phyloP scores from a whole-genome alignment of 2,888 invertebrate genomes.

The Plusia festucae region DNA sequence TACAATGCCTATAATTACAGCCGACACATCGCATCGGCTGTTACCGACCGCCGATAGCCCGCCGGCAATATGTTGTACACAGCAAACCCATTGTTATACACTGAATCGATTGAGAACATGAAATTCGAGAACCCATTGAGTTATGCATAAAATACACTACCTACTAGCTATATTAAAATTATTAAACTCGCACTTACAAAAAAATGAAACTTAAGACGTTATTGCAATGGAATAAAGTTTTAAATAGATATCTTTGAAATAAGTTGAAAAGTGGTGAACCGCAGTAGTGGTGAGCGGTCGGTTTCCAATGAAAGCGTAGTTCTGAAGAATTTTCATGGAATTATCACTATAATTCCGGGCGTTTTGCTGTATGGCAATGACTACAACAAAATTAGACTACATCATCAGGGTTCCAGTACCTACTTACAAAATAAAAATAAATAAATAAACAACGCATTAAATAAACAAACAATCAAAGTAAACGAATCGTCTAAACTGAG shows the following conservation, averaged over 20 bases:
- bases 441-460: too few species aligned
- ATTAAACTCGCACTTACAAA: conserved; percentile 41
- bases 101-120: conserved; percentile 47
- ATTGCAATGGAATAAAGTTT: conserved; percentile 18
- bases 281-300: conserved; percentile 46
- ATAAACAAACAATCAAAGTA: too few species aligned
- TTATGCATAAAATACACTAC: conserved; percentile 35
- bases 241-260: conserved; percentile 27
- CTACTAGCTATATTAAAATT: conserved; percentile 49
- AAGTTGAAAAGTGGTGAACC: conserved; percentile 50
- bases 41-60: conserved; percentile 17
- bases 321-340: conserved; percentile 32
- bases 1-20: conserved; percentile 44
- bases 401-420: too few species aligned
- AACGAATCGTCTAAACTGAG: too few species aligned
- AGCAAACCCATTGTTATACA: conserved; percentile 46
- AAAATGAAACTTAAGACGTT: conserved; percentile 32
- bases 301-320: conserved; percentile 53
- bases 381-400: too few species aligned
- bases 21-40: conserved; percentile 35
- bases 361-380: too few species aligned
- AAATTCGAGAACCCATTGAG: conserved; percentile 47
- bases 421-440: too few species aligned
- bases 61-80: conserved; percentile 41
- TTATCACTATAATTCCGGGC: conserved; percentile 22